Percentiles rank a stretch among this genome's conserved stretches.
These are phyloP conservation scores for Echiichthys vipera DNA, from an alignment of 2,797 vertebrate species.

Conservation along the genomic window DNA sequence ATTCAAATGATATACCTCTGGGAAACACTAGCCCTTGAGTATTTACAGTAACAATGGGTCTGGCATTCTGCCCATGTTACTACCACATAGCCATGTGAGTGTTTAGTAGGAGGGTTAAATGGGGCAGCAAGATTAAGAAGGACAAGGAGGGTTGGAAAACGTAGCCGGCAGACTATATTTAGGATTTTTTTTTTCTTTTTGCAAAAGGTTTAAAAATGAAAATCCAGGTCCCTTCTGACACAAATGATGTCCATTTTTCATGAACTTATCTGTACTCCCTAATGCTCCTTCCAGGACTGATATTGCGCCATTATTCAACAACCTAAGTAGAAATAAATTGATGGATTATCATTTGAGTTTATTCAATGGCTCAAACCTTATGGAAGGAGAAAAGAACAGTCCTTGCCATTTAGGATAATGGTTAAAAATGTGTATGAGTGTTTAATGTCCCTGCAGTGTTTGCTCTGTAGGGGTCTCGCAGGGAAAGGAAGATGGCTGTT, in stretches of 20 bases:
- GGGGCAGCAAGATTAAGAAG: slow-evolving; percentile 40
- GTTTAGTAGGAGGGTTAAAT: slow-evolving; percentile 39
- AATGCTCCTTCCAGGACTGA: slow-evolving; percentile 50
- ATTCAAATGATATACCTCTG: slow-evolving; percentile 65
- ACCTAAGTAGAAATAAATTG: slow-evolving; percentile 80
- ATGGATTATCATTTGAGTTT: slow-evolving; percentile 80
- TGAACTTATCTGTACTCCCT: slow-evolving; percentile 64
- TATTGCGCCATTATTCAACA: slow-evolving; percentile 74
- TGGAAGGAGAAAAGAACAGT: slow-evolving; percentile 80
- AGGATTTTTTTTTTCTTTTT: slow-evolving; percentile 18
- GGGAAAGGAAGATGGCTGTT: slow-evolving; percentile 79
- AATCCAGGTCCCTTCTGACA: slow-evolving; percentile 58
- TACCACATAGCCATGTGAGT: slow-evolving; percentile 56
- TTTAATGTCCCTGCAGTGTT: slow-evolving; percentile 84
- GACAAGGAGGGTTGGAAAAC: slow-evolving; percentile 15
- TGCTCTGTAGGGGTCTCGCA: slow-evolving; percentile 78
- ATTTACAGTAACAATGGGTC: slow-evolving; percentile 76
- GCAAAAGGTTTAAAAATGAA: slow-evolving; percentile 44
- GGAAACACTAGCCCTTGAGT: slow-evolving; percentile 62
- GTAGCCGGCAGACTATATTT: slow-evolving; percentile 12
- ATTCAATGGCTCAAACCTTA: slow-evolving; percentile 78
- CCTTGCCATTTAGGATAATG: slow-evolving; percentile 81
- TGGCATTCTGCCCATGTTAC: slow-evolving; percentile 68
- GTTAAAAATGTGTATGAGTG: slow-evolving; percentile 83
- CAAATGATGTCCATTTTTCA: slow-evolving; percentile 69